Evolutionary conservation across 2,113 vertebrate species (phyloP).

Genomic region (Nycticebus coucang): DNA sequence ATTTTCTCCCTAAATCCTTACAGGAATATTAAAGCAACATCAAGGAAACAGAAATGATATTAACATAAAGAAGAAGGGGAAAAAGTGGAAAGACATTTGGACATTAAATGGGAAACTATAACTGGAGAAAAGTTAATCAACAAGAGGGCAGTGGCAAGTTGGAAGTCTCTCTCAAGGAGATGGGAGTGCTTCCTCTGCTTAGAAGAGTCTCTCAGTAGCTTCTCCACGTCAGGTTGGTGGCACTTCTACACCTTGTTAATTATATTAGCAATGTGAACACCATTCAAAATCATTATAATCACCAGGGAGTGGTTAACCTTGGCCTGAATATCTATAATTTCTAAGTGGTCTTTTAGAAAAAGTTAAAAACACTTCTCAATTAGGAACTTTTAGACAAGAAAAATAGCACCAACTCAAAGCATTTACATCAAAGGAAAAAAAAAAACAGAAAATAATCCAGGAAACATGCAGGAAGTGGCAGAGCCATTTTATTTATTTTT

Average conservation of each 20-base stretch:
- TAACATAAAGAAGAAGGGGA: conserved; percentile 30
- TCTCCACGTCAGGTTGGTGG: background rate
- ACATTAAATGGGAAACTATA: background rate
- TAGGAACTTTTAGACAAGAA: conserved; percentile 61
- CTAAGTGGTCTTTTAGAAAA: conserved; percentile 51
- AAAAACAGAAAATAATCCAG: conserved; percentile 10
- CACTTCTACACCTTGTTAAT: background rate
- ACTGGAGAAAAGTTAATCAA: background rate
- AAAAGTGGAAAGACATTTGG: conserved; percentile 13
- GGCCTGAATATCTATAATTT: conserved; percentile 30
- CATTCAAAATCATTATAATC: conserved; percentile 28
- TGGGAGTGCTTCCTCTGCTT: background rate
- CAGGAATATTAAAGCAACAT: background rate
- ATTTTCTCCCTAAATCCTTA: conserved; percentile 15
- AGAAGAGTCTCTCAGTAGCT: background rate
- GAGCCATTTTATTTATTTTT: background rate
- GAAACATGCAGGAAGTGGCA: conserved; percentile 39
- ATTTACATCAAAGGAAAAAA: conserved; percentile 50
- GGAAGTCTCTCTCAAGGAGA: background rate
- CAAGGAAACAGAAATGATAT: conserved; percentile 2
- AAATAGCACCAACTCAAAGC: conserved; percentile 33
- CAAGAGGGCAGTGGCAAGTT: background rate
- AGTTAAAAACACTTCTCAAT: conserved; percentile 52
- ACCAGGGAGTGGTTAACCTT: background rate
- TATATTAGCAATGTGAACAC: background rate